Percentiles rank a stretch among this genome's conserved stretches.
Evolutionary conservation across 2,113 vertebrate genomes (phyloP).

Genomic region (Mustela nigripes): DNA sequence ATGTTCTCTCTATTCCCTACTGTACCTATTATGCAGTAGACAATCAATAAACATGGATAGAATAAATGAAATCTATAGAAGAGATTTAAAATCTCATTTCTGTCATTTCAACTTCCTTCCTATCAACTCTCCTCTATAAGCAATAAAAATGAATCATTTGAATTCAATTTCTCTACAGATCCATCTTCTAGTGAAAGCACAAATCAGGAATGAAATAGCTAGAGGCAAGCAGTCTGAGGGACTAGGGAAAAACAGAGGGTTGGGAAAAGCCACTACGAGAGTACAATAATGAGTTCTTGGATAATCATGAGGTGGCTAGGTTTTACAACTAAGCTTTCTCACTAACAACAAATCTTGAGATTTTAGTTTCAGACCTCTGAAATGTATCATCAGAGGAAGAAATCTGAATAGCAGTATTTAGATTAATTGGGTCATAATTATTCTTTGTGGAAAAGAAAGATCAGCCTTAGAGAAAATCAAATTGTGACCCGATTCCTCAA

Average conservation of each 20-base stretch:
- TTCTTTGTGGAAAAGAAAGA: slow-evolving; percentile 9
- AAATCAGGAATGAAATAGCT: slow-evolving; percentile 65
- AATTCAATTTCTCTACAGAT: slow-evolving; percentile 69
- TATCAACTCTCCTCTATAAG: slow-evolving; percentile 64
- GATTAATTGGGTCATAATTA: slow-evolving; percentile 34
- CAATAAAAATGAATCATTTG: slow-evolving; percentile 73
- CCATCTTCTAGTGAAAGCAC: slow-evolving; percentile 50
- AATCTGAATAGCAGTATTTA: neutral
- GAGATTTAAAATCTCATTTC: slow-evolving; percentile 67
- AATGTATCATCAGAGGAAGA: neutral
- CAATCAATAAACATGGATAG: slow-evolving; percentile 62
- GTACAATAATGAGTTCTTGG: neutral
- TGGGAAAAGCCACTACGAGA: neutral
- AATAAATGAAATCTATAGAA: slow-evolving; percentile 51
- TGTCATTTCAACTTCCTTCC: slow-evolving; percentile 66
- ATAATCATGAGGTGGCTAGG: neutral
- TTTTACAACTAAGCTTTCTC: neutral
- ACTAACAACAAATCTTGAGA: slow-evolving; percentile 6
- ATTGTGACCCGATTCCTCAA: slow-evolving; percentile 3
- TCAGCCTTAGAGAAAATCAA: neutral
- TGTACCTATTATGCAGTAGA: neutral
- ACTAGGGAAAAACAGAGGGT: neutral
- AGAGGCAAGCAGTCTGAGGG: neutral
- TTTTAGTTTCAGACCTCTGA: slow-evolving; percentile 4
- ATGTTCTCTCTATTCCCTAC: neutral